A percentile compares a stretch with the other conserved stretches of the same genome.
Conservation (phyloP, 2,888 invertebrate species). For the Trisateles emortualis region DNA sequence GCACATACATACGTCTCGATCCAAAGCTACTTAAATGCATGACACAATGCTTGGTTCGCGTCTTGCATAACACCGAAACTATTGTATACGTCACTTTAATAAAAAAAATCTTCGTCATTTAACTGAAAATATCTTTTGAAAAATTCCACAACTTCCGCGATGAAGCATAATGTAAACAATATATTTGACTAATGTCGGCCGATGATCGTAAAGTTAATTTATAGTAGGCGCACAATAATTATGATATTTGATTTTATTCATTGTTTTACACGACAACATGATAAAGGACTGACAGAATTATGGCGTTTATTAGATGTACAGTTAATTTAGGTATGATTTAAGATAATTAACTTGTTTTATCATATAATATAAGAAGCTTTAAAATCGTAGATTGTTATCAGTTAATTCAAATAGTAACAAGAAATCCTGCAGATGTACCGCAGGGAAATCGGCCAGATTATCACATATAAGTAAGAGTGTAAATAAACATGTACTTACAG, state of each 20-base stretch:
- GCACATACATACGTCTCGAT: conserved; percentile 17
- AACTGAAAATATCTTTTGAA: conserved; percentile 58
- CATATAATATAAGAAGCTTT: not conserved
- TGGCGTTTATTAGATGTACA: conserved; percentile 15
- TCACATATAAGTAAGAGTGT: not conserved
- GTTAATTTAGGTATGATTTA: conserved; percentile 9
- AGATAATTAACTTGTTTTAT: conserved; percentile 7
- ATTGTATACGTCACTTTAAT: conserved; percentile 51
- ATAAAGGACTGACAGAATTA: conserved; percentile 29
- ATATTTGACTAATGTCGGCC: conserved; percentile 45
- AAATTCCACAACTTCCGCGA: conserved; percentile 65
- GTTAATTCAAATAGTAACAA: not conserved
- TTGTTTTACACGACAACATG: conserved; percentile 26
- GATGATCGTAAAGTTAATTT: conserved; percentile 34
- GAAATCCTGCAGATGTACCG: not conserved
- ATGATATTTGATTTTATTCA: conserved; percentile 35
- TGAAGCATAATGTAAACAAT: conserved; percentile 59
- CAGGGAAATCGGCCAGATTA: not conserved
- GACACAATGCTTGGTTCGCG: conserved; percentile 50
- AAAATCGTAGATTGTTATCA: not conserved
- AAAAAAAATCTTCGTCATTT: conserved; percentile 46
- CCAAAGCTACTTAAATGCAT: conserved; percentile 25
- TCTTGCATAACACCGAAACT: conserved; percentile 60
- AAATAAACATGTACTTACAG: conserved; percentile 10
- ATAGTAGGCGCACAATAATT: conserved; percentile 15